Conservation (phyloP, 1,140 invertebrate genomes). For the Nilaparvata lugens region DNA sequence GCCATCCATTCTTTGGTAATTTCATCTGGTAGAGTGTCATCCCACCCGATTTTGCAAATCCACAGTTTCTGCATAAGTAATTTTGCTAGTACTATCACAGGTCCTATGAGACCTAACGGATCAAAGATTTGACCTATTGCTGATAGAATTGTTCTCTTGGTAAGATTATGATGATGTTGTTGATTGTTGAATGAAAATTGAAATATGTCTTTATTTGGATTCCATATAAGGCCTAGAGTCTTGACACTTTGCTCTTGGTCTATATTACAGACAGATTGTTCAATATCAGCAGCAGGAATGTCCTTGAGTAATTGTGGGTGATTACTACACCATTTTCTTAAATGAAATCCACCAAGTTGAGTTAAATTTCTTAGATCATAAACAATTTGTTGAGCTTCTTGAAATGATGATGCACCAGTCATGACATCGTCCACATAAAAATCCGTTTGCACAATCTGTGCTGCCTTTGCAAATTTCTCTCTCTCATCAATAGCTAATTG, state of each 20-base stretch:
- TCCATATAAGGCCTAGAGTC: constrained; percentile 20
- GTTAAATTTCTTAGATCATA: constrained; percentile 18
- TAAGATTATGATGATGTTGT: constrained; percentile 9
- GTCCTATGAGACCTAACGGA: constrained; percentile 34
- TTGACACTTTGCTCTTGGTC: neutral
- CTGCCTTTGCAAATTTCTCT: constrained; percentile 22
- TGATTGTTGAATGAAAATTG: neutral
- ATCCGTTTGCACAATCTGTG: constrained; percentile 27
- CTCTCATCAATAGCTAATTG: constrained; percentile 28
- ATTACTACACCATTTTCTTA: constrained; percentile 21
- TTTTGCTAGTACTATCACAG: constrained; percentile 32
- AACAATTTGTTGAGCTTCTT: constrained; percentile 19
- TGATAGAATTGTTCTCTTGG: constrained; percentile 31
- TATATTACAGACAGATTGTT: neutral
- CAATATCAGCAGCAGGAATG: neutral
- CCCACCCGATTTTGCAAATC: constrained; percentile 29
- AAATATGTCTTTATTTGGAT: constrained; percentile 16
- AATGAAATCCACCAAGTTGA: constrained; percentile 15
- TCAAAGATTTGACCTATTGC: constrained; percentile 34
- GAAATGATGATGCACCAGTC: constrained; percentile 25
- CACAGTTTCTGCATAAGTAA: constrained; percentile 34
- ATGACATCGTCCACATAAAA: constrained; percentile 40
- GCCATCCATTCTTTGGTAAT: constrained; percentile 23
- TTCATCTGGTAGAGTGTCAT: constrained; percentile 28
- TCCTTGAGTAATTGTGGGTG: neutral